Percentiles rank a stretch among this genome's conserved stretches.
Conservation (phyloP, 2,797 vertebrate genomes). For the Melanotaenia parkinsoni region DNA sequence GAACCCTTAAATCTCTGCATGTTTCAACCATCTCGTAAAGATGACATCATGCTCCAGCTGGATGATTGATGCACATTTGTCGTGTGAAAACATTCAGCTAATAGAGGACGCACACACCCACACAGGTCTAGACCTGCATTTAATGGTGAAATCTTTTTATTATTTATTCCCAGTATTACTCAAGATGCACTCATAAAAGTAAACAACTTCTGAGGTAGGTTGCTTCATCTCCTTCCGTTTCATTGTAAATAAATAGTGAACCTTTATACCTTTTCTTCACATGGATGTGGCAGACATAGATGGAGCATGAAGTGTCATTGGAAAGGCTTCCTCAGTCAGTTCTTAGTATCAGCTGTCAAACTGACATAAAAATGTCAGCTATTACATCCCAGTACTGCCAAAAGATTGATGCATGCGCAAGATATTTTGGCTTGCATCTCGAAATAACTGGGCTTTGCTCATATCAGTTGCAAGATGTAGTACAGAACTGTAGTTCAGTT, state of each 20-base stretch:
- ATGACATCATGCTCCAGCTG: slow-evolving; percentile 31
- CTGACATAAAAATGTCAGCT: not conserved
- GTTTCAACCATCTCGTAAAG: slow-evolving; percentile 13
- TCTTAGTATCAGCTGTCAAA: not conserved
- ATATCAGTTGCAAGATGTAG: too few relatives aligned
- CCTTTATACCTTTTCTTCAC: not conserved
- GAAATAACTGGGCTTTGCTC: too few relatives aligned
- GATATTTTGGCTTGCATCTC: too few relatives aligned
- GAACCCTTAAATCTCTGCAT: slow-evolving; percentile 6
- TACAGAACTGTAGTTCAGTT: too few relatives aligned
- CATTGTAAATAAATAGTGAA: too few relatives aligned
- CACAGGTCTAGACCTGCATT: slow-evolving; percentile 22
- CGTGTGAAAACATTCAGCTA: slow-evolving; percentile 24
- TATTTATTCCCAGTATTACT: not conserved
- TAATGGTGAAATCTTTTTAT: slow-evolving; percentile 3
- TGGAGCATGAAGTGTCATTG: not conserved
- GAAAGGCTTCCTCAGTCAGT: too few relatives aligned
- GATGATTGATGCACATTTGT: slow-evolving; percentile 42
- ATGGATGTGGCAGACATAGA: not conserved
- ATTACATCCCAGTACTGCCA: not conserved
- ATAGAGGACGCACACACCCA: slow-evolving; percentile 4
- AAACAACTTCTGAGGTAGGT: not conserved
- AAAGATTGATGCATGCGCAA: not conserved
- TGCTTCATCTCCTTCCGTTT: not conserved
- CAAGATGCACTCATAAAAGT: not conserved